A percentile compares a stretch with the other conserved stretches of the same genome.
phyloP scores from a whole-genome alignment of 2,113 vertebrate species.

The Callospermophilus lateralis region DNA sequence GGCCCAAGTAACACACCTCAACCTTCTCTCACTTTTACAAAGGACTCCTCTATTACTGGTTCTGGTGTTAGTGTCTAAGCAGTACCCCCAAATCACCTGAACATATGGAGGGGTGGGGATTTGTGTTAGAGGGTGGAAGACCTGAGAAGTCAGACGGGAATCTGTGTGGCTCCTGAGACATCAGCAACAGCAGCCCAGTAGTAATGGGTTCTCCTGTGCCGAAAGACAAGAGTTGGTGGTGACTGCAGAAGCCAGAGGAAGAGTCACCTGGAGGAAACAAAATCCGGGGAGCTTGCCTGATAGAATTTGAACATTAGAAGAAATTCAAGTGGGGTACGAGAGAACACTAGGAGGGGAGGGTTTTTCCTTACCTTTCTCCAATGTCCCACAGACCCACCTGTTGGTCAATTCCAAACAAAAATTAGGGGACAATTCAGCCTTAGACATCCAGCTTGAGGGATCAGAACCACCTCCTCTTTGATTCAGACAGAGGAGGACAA shows the following conservation, averaged over 20 bases:
- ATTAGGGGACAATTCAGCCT: neutral
- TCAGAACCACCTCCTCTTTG: neutral
- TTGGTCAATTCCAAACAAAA: neutral
- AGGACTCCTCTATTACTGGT: neutral
- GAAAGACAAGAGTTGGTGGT: neutral
- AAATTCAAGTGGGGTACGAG: neutral
- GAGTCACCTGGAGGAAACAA: neutral
- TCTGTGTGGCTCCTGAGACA: neutral
- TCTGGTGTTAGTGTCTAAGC: neutral
- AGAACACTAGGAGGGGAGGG: neutral
- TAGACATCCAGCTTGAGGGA: neutral
- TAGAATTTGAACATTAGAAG: too few relatives aligned
- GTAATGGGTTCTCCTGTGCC: neutral
- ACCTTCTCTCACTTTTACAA: neutral
- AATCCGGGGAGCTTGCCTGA: neutral
- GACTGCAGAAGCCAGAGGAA: neutral
- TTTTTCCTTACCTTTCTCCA: neutral
- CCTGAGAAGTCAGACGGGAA: neutral
- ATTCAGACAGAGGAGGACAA: neutral
- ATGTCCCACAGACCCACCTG: neutral
- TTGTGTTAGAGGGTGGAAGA: neutral
- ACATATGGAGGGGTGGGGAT: accelerated
- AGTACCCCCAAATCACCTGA: neutral
- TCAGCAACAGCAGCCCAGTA: neutral
- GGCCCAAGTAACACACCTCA: neutral